Conservation (phyloP, 2,888 invertebrate genomes). For the Diogma glabrata region DNA sequence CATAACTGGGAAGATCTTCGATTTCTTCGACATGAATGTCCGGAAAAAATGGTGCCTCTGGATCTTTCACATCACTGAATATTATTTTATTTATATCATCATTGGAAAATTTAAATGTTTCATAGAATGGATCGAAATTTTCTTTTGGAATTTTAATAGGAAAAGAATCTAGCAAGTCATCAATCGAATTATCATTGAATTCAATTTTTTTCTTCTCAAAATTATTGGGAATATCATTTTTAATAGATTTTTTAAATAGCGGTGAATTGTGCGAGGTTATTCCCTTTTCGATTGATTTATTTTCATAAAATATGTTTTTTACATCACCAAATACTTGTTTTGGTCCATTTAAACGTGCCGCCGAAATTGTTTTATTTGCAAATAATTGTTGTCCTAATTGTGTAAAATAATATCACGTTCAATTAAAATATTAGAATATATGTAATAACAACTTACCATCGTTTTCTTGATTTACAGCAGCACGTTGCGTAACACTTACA, state of each 20-base stretch:
- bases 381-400: no score
- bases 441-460: slow-evolving; percentile 7
- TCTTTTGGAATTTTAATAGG: background rate
- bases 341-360: background rate
- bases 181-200: background rate
- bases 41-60: background rate
- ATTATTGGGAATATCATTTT: background rate
- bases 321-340: slow-evolving; percentile 5
- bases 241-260: background rate
- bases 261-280: no score
- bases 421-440: no score
- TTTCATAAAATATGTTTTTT: background rate
- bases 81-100: background rate
- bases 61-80: background rate
- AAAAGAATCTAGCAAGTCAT: background rate
- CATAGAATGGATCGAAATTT: background rate
- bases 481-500: background rate
- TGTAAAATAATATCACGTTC: no score
- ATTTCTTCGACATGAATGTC: background rate
- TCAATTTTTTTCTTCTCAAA: background rate
- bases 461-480: background rate
- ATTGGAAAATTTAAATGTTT: background rate
- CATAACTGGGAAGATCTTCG: background rate
- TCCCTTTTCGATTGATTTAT: background rate
- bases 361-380: no score